phyloP scores from a whole-genome alignment of 2,113 vertebrate species.

The Mesocricetus auratus region DNA sequence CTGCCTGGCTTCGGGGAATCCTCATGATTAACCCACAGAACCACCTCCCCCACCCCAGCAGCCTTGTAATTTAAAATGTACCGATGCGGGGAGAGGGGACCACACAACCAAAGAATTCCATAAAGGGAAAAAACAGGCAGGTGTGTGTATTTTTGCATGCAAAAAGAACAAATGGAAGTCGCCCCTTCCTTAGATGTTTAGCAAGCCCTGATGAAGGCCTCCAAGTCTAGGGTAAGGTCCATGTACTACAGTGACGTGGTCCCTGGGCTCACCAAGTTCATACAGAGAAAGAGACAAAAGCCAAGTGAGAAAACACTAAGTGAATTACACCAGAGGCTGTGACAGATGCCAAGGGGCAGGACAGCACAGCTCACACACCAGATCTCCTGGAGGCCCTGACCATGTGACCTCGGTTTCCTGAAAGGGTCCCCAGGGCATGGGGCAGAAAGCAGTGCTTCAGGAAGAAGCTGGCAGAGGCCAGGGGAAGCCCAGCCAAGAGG shows the following conservation, averaged over 20 bases:
- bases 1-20: neutral
- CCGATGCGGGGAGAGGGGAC: fast-evolving
- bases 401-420: neutral
- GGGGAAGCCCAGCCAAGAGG: too few relatives aligned
- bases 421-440: neutral
- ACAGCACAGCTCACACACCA: neutral
- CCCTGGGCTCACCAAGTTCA: neutral
- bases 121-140: neutral
- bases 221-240: neutral
- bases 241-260: neutral
- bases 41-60: neutral
- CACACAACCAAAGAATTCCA: neutral
- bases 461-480: neutral
- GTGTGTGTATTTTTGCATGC: neutral
- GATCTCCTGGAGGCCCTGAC: neutral
- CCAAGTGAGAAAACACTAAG: neutral
- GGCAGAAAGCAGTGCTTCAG: fast-evolving
- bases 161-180: neutral
- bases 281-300: neutral
- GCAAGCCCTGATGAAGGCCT: neutral
- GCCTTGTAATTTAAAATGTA: neutral
- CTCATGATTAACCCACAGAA: neutral
- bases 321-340: neutral
- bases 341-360: neutral
- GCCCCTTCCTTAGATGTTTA: neutral